Evolutionary conservation across 2,888 invertebrate genomes (phyloP).

Genomic region (Calliopum simillimum): DNA sequence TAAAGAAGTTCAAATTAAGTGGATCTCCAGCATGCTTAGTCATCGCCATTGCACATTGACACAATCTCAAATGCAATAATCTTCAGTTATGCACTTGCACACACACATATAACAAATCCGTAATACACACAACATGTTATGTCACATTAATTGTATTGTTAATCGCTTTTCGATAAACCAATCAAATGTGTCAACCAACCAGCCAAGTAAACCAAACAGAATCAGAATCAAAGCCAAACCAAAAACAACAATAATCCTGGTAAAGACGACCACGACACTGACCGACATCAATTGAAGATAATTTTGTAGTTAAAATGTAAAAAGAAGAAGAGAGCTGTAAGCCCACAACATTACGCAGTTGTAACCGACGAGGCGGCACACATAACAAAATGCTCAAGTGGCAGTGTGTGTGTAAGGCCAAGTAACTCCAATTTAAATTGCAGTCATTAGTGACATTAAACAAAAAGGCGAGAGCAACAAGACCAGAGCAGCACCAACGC

Average conservation of each 20-base stretch:
- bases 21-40: too few relatives aligned
- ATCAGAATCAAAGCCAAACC: too few relatives aligned
- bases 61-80: not conserved
- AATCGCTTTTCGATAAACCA: slow-evolving; percentile 48
- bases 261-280: not conserved
- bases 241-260: not conserved
- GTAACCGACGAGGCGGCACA: too few relatives aligned
- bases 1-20: too few relatives aligned
- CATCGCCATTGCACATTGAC: not conserved
- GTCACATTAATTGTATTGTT: slow-evolving; percentile 60
- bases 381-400: not conserved
- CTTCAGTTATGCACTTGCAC: too few relatives aligned
- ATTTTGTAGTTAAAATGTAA: not conserved
- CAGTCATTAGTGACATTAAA: not conserved
- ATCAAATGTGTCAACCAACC: not conserved
- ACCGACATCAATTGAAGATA: slow-evolving; percentile 14
- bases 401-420: not conserved
- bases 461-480: not conserved
- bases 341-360: too few relatives aligned
- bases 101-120: not conserved
- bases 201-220: too few relatives aligned
- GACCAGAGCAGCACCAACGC: not conserved
- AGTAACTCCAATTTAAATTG: not conserved
- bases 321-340: too few relatives aligned
- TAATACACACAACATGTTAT: slow-evolving; percentile 28